These are phyloP conservation scores for Actinia equina DNA, from an alignment of 64 coral and sea anemone genomes.

Conservation along the genomic window DNA sequence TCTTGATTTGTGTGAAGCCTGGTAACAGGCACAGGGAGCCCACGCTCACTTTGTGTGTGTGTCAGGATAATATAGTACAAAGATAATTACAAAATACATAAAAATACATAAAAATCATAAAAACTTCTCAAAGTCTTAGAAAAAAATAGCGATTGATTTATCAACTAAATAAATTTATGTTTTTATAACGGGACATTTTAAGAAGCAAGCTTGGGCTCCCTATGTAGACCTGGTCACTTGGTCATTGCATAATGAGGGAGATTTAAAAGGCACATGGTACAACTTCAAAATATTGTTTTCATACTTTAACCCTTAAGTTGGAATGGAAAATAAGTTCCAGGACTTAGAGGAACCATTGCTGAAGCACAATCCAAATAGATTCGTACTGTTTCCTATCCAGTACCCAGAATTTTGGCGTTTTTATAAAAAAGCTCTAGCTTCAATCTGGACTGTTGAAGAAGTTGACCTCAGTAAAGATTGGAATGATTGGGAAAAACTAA, in stretches of 20 bases:
- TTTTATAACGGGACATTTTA: no score
- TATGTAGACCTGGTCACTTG: constrained; percentile 10
- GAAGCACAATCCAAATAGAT: constrained; percentile 61
- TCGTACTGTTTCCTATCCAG: constrained; percentile 72
- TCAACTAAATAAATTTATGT: no score
- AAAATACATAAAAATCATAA: no score
- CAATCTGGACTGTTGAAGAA: constrained; percentile 85
- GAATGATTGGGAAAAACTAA: constrained; percentile 49
- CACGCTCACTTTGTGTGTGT: no score
- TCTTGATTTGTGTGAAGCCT: neutral
- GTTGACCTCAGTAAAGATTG: constrained; percentile 58
- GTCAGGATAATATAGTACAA: no score
- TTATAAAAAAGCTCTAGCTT: constrained; percentile 75
- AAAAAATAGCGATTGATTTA: no score
- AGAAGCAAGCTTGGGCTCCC: no score
- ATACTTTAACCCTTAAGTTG: neutral
- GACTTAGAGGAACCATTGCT: constrained; percentile 54
- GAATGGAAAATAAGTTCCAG: neutral
- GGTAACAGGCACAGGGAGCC: neutral
- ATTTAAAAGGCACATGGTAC: neutral
- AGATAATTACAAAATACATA: no score
- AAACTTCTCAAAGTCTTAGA: no score
- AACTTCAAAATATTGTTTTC: neutral
- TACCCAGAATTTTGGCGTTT: constrained; percentile 69
- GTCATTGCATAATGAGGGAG: constrained; percentile 1